Percentiles rank a stretch among this genome's conserved stretches.
Evolutionary conservation across 2,113 vertebrate genomes (phyloP).

Genomic region (Tichodroma muraria): DNA sequence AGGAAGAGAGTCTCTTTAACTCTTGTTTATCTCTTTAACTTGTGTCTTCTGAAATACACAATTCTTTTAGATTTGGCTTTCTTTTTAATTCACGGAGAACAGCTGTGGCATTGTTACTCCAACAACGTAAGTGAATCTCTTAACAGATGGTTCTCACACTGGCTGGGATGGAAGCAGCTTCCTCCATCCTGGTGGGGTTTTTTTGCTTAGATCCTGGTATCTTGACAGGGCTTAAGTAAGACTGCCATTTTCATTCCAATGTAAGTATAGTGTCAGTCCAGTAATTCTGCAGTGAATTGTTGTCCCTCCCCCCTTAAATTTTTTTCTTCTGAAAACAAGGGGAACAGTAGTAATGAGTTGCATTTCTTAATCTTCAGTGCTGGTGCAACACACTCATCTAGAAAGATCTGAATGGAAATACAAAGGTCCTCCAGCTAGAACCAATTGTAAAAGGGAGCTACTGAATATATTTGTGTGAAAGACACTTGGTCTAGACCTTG

Average conservation of each 20-base stretch:
- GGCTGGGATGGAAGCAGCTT: not conserved
- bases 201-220: not conserved
- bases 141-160: not conserved
- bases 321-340: not conserved
- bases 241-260: not conserved
- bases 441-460: not conserved
- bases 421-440: not conserved
- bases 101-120: slow-evolving; percentile 20
- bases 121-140: not conserved
- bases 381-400: not conserved
- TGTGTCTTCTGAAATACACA: not conserved
- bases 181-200: not conserved
- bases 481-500: not conserved
- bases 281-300: not conserved
- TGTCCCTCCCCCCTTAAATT: not conserved
- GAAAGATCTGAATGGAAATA: not conserved
- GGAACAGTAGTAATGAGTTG: not conserved
- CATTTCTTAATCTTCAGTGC: not conserved
- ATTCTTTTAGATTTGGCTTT: not conserved
- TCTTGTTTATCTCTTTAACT: too few species aligned
- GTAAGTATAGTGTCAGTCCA: not conserved
- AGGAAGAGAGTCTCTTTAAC: not conserved
- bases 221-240: not conserved
- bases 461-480: not conserved
- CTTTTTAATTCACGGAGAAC: not conserved